Evolutionary conservation across 2,113 vertebrate species (phyloP), one percentile per base, ranked within the genome.

Genomic region (Bos javanicus): DNA sequence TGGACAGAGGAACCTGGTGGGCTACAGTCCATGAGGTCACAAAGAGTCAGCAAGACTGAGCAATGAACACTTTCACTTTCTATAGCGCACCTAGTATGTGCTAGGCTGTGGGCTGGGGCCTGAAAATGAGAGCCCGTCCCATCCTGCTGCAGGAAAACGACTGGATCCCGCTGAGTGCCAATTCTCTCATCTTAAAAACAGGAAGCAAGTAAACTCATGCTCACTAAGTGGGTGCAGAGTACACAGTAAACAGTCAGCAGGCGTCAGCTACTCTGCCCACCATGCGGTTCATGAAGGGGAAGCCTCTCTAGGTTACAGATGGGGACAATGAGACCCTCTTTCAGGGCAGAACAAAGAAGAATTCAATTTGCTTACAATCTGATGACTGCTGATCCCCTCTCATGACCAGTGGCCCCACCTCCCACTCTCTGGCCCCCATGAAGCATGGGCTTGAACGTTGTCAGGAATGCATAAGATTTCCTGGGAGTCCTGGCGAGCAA

Each of bases 181-280:
- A 13, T 59, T n/a, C 16, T 14, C 84, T 91, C 57, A 62, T 56
- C 85, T 26, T 33, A 21, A 59, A 76, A 92, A 64, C 2, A 56
- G 16, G 48, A n/a, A 48, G 15, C 2, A 62, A 71, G 7, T 26
- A 10, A 52, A 87, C 50, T 5, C 6, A 52, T 15, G 12, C 2
- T 14, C 15, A 23, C 14, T 7, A 23, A 23, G 12, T 1, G n/a
- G 52, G 15, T 6, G 0, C 0, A 5, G 28, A 74, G 52, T 19
- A 71, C 3, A 60, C 6, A 23, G 14, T 4, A 48, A 64, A 52
- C 16, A 30, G 71, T 26, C 11, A 59, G 30, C 80, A 46, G 81
- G 48, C 0, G 4, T 26, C n/a, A 50, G 59, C 46, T 30, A 46
- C 6, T 33, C 56, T 33, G 12, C 36, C 8, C 43, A 10, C 50